Evolutionary conservation across 2,888 invertebrate genomes (phyloP), one percentile per base, ranked within the genome.

Genomic region (Quadroppia sp.): DNA sequence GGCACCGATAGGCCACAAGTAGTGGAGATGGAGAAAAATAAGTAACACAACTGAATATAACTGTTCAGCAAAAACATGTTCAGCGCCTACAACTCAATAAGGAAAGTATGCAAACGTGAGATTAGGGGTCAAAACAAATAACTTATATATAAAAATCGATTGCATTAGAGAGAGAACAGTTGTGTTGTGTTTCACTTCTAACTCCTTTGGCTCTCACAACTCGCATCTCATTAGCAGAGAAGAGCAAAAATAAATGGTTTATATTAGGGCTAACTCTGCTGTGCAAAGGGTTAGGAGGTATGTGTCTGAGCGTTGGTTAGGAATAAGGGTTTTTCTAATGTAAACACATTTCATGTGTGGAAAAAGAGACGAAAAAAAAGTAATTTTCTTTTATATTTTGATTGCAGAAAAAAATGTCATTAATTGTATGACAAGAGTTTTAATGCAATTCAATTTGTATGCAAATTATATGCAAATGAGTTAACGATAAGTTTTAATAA

Each of bases 41-140:
- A n/a, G 48, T 9, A 20, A 15, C 3, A 48, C 7, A 48, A 48
- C 4, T 15, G 15, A 56, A 56, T 23, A 2, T 20, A n/a, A 56
- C 20, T 25, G 13, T 23, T 13, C 25, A 56, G 23, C 56, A 20
- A 56, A 28, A 23, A 25, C 11, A 13, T 56, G 56, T 56, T 56
- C 23, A 13, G n/a, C 15, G 13, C 20, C 56, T 25, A 56, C 56
- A 56, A 56, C 56, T 56, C 25, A 56, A 56, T 56, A 56, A 23
- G 2, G 25, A 48, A 56, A 56, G 56, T 56, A 56, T 56, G 56
- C 56, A 56, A 56, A 56, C 17, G 25, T 56, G 28, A 56, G 56
- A 56, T 56, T 56, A 56, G 25, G 13, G 56, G n/a, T 15, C 48
- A 48, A 48, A 48, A 15, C 15, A 48, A 6, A 20, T 3, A n/a